Conservation (phyloP, 2,888 invertebrate genomes). For the Nudaria mundana region DNA sequence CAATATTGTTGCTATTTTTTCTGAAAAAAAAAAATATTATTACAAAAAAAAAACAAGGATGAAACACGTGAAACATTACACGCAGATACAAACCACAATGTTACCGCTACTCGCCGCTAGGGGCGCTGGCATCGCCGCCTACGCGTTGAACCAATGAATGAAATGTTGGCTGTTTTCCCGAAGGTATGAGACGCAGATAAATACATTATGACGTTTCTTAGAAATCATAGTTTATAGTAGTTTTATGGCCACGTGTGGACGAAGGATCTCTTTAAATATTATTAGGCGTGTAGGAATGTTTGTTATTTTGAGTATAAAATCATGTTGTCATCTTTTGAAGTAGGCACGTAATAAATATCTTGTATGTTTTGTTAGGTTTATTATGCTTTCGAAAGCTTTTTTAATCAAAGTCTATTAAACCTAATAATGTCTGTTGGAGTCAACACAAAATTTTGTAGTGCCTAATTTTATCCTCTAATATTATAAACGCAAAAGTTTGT, state of each 20-base stretch:
- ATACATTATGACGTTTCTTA: slow-evolving; percentile 32
- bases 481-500: too few species aligned
- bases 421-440: too few species aligned
- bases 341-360: slow-evolving; percentile 1
- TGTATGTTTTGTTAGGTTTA: background rate
- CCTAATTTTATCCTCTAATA: too few species aligned
- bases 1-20: too few species aligned
- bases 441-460: too few species aligned
- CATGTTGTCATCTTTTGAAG: slow-evolving; percentile 17
- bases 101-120: slow-evolving; percentile 68
- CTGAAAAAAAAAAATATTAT: too few species aligned
- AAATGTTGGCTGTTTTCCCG: slow-evolving; percentile 34
- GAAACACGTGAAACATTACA: too few species aligned
- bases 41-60: too few species aligned
- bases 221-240: slow-evolving; percentile 35
- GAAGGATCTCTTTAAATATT: slow-evolving; percentile 23
- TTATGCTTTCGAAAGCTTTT: too few species aligned
- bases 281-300: slow-evolving; percentile 6
- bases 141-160: slow-evolving; percentile 45
- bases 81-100: slow-evolving; percentile 33
- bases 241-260: slow-evolving; percentile 25
- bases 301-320: slow-evolving; percentile 19
- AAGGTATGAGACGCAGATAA: slow-evolving; percentile 26
- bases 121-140: slow-evolving; percentile 47
- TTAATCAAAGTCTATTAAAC: too few species aligned